Conservation (phyloP, 2,888 invertebrate genomes). For the Drosophila incognita region DNA sequence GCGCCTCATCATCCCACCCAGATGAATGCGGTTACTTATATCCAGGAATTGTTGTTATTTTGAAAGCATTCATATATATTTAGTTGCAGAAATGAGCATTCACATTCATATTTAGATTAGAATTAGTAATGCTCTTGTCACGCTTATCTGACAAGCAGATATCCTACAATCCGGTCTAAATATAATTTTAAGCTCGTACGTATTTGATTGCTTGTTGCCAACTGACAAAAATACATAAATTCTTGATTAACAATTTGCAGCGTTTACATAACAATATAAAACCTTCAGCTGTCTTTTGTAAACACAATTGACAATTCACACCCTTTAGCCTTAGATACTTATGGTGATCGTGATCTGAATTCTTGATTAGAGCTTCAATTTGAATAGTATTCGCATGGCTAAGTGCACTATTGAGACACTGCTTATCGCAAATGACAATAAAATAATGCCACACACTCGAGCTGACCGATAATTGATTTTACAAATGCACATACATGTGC, state of each 20-base stretch:
- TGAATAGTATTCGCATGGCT: neutral
- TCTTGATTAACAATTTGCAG: neutral
- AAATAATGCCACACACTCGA: neutral
- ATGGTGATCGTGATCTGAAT: conserved; percentile 4
- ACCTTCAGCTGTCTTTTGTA: neutral
- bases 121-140: no score
- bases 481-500: neutral
- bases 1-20: conserved; percentile 21
- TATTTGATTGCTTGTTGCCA: neutral
- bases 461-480: conserved; percentile 3
- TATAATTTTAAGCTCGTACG: neutral
- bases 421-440: conserved; percentile 11
- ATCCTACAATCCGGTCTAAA: neutral
- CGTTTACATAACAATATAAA: neutral
- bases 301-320: neutral
- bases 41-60: neutral
- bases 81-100: neutral
- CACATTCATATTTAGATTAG: neutral
- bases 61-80: neutral
- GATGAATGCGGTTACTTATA: neutral
- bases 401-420: neutral
- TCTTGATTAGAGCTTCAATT: neutral
- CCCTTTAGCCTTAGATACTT: neutral
- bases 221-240: neutral
- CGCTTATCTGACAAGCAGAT: neutral